Base-by-base conservation (phyloP, 2,888 invertebrate species). In the Agonopterix arenella region DNA sequence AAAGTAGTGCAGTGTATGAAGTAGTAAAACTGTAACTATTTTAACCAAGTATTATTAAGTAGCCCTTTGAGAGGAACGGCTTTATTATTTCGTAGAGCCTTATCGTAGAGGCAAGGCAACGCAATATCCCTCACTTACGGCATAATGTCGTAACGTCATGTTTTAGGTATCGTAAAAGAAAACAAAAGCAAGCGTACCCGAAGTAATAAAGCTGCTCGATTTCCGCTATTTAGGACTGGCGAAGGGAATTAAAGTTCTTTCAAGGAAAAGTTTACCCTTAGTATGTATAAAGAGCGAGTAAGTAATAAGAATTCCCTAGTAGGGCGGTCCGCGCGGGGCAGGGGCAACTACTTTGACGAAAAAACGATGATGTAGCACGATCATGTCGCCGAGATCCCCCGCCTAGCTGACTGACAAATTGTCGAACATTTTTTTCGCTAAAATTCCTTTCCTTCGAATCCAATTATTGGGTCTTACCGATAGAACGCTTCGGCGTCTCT, bases 351-450 rank as follows among this genome's bases (percentile, higher is more conserved):
- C 80, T 80, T 78, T 74, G 73, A 70, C 71, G 74, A 79, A 80
- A 46, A 84, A 83, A 80, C 76, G 76, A 83, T 84, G 82, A 85
- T 83, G 81, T 78, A 81, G 79, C 81, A 76, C 78, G 80, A 80
- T 79, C 80, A 80, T 77, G 77, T 73, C 76, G 61, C 69, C 64
- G 61, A 70, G 68, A 75, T 73, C 76, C 73, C 64, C 71, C 70
- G 66, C 76, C 73, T 71, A 68, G 73, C 77, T 77, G 76, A 76
- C 80, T 80, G 83, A 84, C 73, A 82, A 84, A 84, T 82, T 79
- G 80, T 76, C 70, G 68, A 77, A 76, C 78, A 75, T 81, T 83
- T 82, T 77, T 81, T 83, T 77, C 71, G 69, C 71, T 73, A 73
- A 82, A 78, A 81, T 79, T 81, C 76, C 70, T 72, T 79, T 77